Evolutionary conservation across 1,140 invertebrate genomes (phyloP).

Genomic region (Leptinotarsa lineolata): DNA sequence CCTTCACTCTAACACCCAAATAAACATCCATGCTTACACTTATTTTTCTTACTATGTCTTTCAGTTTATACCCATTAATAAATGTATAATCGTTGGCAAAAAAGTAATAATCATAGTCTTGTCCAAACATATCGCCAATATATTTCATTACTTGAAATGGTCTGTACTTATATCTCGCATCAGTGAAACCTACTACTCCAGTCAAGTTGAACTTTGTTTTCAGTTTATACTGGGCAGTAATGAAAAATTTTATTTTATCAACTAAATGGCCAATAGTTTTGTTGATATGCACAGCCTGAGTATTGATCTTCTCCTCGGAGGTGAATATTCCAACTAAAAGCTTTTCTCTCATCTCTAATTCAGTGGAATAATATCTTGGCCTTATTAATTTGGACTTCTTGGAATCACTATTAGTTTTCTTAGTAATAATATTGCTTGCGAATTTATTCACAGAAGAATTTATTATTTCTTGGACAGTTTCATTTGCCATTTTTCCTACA

Average conservation of each 20-base stretch:
- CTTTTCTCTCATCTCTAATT: constrained; percentile 87
- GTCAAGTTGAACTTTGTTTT: constrained; percentile 71
- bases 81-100: constrained; percentile 81
- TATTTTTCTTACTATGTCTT: constrained; percentile 72
- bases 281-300: constrained; percentile 76
- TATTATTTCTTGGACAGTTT: constrained; percentile 38
- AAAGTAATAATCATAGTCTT: constrained; percentile 90
- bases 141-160: constrained; percentile 88
- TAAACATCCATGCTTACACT: constrained; percentile 83
- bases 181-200: constrained; percentile 81
- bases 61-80: constrained; percentile 73
- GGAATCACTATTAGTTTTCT: constrained; percentile 35
- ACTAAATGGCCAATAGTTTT: constrained; percentile 78
- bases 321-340: constrained; percentile 85
- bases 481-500: constrained; percentile 25
- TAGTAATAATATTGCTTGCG: constrained; percentile 32
- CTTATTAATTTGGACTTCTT: constrained; percentile 62
- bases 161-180: constrained; percentile 72
- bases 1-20: constrained; percentile 64
- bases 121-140: constrained; percentile 83
- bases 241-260: constrained; percentile 78
- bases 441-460: constrained; percentile 38
- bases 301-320: constrained; percentile 70
- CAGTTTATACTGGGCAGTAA: constrained; percentile 66
- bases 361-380: constrained; percentile 89